These are phyloP conservation scores for Callochromis pleurospilus DNA, from an alignment of 2,113 vertebrate genomes.

Conservation along the genomic window DNA sequence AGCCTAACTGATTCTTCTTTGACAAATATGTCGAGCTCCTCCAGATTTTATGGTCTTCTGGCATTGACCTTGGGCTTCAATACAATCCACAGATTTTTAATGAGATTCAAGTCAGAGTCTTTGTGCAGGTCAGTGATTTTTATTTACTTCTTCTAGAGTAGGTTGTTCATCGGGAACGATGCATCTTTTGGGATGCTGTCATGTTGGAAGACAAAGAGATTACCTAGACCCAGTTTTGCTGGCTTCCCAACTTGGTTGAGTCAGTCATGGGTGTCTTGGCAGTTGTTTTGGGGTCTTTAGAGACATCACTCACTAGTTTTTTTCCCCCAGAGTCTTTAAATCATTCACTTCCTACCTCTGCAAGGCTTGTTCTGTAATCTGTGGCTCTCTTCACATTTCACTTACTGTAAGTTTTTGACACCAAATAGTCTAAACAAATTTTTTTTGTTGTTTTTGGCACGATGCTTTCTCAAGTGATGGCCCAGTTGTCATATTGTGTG, in stretches of 20 bases:
- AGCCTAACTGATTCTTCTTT: not conserved
- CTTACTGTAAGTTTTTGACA: not conserved
- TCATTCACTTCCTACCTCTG: not conserved
- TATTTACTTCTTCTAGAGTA: not conserved
- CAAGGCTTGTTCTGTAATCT: not conserved
- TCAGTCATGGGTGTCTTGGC: not conserved
- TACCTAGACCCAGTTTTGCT: not conserved
- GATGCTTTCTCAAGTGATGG: not conserved
- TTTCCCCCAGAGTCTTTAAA: not conserved
- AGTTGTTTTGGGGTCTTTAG: not conserved
- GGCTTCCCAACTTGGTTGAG: not conserved
- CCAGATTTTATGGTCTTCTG: not conserved
- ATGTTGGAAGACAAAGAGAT: not conserved
- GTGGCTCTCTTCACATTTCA: not conserved
- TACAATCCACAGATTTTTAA: not conserved
- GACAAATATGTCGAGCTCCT: not conserved
- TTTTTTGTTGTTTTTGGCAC: not conserved
- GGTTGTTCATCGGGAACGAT: not conserved
- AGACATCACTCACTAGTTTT: not conserved
- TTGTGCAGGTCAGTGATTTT: not conserved
- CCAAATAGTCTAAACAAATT: not conserved
- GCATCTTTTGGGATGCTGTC: not conserved
- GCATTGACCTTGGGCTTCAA: not conserved
- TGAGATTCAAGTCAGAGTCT: not conserved
- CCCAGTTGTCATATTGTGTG: not conserved